These are phyloP conservation scores for Nemapogon koenigi DNA, from an alignment of 2,888 invertebrate species.

Conservation along the genomic window DNA sequence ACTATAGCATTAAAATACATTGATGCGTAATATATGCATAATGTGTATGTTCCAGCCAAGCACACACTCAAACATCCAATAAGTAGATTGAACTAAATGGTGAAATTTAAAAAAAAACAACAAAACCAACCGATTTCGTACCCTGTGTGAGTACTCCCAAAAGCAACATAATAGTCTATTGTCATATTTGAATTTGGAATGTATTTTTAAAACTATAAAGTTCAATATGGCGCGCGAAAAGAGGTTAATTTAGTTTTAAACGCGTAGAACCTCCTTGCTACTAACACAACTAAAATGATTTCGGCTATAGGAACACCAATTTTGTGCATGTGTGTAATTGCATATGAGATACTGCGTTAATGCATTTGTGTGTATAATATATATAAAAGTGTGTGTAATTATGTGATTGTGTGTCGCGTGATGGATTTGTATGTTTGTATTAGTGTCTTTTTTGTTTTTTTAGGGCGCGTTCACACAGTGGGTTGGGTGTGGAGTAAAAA, in stretches of 20 bases:
- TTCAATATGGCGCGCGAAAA: slow-evolving; percentile 20
- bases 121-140: slow-evolving; percentile 56
- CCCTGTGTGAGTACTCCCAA: slow-evolving; percentile 36
- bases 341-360: slow-evolving; percentile 22
- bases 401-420: slow-evolving; percentile 46
- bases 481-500: slow-evolving; percentile 50
- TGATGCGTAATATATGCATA: slow-evolving; percentile 10
- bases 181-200: slow-evolving; percentile 21
- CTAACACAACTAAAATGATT: slow-evolving; percentile 30
- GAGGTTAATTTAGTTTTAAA: slow-evolving; percentile 4
- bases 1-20: slow-evolving; percentile 5
- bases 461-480: slow-evolving; percentile 35
- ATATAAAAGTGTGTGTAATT: slow-evolving; percentile 23
- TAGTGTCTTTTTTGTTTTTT: slow-evolving; percentile 53
- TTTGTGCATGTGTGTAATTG: slow-evolving; percentile 34
- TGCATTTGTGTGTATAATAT: slow-evolving; percentile 31
- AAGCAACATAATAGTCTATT: slow-evolving; percentile 56
- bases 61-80: slow-evolving; percentile 53
- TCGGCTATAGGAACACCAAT: slow-evolving; percentile 60
- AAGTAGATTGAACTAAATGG: slow-evolving; percentile 66
- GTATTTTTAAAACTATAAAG: slow-evolving; percentile 20
- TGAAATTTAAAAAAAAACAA: slow-evolving; percentile 64
- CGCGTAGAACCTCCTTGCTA: slow-evolving; percentile 5
- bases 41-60: slow-evolving; percentile 34
- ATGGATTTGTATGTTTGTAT: slow-evolving; percentile 56